Evolutionary conservation across 1,140 invertebrate species (phyloP).

Genomic region (Chymomyza costata): DNA sequence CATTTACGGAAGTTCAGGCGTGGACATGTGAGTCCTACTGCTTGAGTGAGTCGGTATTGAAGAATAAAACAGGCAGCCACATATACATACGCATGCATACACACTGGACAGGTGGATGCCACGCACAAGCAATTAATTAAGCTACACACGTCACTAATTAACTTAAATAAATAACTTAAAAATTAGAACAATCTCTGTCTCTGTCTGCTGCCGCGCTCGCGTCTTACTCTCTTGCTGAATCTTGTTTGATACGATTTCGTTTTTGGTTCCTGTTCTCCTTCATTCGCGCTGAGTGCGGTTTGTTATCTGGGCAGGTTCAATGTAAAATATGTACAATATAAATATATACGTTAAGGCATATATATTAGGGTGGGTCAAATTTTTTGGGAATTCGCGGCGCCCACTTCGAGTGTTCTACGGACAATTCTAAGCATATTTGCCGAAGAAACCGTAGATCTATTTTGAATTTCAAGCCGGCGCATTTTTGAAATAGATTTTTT

Average conservation of each 20-base stretch:
- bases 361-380: too few species aligned
- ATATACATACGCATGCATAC: too few species aligned
- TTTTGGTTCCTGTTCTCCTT: constrained; percentile 64
- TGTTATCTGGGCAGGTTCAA: constrained; percentile 49
- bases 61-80: too few species aligned
- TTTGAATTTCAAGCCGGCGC: too few species aligned
- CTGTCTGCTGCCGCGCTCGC: constrained; percentile 3
- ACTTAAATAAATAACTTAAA: constrained; percentile 1
- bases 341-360: too few species aligned
- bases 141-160: constrained; percentile 26
- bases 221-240: too few species aligned
- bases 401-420: too few species aligned
- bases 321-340: constrained; percentile 40
- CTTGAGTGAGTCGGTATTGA: too few species aligned
- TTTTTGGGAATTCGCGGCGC: too few species aligned
- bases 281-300: constrained; percentile 31
- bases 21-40: constrained; percentile 1
- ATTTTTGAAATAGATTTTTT: too few species aligned
- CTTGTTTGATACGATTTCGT: constrained; percentile 14
- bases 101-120: neutral
- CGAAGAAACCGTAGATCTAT: too few species aligned
- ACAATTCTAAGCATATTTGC: too few species aligned
- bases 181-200: neutral
- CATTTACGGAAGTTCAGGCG: constrained; percentile 47
- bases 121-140: constrained; percentile 7